A percentile compares a stretch with the other conserved stretches of the same genome.
These are phyloP conservation scores for Brachyopa scutellaris DNA, from an alignment of 2,888 invertebrate genomes.

Conservation along the genomic window DNA sequence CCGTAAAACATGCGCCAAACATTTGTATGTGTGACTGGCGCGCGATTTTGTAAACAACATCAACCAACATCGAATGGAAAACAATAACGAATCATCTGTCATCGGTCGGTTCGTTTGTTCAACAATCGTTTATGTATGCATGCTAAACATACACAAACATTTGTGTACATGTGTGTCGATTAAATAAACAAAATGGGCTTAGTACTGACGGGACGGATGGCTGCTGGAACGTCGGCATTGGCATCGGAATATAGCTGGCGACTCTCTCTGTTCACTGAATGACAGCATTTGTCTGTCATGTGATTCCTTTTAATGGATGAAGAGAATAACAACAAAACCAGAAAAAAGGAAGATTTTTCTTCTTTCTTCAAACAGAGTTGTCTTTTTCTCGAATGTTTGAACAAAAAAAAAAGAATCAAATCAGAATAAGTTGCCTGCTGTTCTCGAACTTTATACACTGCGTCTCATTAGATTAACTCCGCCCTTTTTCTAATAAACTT, in stretches of 20 bases:
- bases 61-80: conserved; percentile 22
- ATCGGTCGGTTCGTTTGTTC: conserved; percentile 13
- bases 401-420: no score
- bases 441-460: no score
- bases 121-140: not conserved
- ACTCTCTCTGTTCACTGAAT: not conserved
- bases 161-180: conserved; percentile 3
- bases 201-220: conserved; percentile 15
- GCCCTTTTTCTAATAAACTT: no score
- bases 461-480: no score
- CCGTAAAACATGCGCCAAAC: conserved; percentile 20
- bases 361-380: not conserved
- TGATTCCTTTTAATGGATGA: not conserved
- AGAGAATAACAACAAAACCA: not conserved
- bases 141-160: not conserved
- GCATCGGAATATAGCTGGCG: not conserved
- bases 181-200: conserved; percentile 43
- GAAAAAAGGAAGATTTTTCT: not conserved
- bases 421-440: no score
- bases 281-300: conserved; percentile 38
- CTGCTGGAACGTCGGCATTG: not conserved
- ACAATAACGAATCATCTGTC: conserved; percentile 30
- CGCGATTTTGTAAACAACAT: conserved; percentile 53
- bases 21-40: conserved; percentile 28
- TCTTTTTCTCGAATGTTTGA: not conserved